These are phyloP conservation scores for Reinhardtius hippoglossoides DNA, from an alignment of 2,113 vertebrate genomes.

Conservation along the genomic window DNA sequence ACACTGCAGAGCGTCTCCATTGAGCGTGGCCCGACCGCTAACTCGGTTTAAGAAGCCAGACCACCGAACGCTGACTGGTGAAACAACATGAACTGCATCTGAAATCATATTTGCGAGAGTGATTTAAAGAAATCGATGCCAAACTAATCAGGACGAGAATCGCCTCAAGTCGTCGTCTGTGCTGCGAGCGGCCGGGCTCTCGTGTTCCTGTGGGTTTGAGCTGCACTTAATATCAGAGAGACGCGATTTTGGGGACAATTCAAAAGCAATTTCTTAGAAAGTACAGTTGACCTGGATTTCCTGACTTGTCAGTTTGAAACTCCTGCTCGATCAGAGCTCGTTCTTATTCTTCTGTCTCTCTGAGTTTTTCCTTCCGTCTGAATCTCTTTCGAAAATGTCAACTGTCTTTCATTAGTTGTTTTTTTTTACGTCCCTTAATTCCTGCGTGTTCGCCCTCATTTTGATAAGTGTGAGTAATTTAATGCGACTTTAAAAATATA, in stretches of 20 bases:
- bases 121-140: slow-evolving; percentile 8
- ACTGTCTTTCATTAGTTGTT: slow-evolving; percentile 33
- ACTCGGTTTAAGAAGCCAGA: background rate
- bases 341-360: background rate
- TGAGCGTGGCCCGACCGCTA: background rate
- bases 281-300: background rate
- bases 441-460: slow-evolving; percentile 49
- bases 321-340: background rate
- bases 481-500: slow-evolving; percentile 4
- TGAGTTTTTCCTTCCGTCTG: background rate
- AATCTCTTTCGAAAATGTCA: slow-evolving; percentile 4
- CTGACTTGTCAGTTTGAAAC: slow-evolving; percentile 14
- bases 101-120: background rate
- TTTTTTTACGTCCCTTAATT: background rate
- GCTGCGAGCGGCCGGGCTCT: background rate
- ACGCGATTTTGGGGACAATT: slow-evolving; percentile 13
- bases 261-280: slow-evolving; percentile 10
- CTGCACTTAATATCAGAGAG: background rate
- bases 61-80: background rate
- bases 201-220: background rate
- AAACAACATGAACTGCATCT: background rate
- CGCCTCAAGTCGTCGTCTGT: background rate
- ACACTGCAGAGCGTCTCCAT: background rate
- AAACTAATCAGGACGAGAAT: background rate
- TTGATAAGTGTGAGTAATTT: slow-evolving; percentile 54